Conservation (phyloP, 1,140 invertebrate species). For the Oppia nitens region DNA sequence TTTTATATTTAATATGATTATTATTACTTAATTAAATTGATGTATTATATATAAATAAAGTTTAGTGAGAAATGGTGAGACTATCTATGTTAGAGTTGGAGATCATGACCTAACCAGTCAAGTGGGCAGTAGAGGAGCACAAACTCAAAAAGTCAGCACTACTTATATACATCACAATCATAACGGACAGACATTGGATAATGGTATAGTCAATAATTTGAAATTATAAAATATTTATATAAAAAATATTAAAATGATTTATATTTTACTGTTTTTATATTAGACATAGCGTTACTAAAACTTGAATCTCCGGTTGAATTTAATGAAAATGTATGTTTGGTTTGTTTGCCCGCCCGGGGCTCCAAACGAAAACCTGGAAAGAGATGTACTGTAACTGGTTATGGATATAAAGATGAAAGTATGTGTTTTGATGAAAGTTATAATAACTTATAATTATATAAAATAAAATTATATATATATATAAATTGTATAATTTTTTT, state of each 20-base stretch:
- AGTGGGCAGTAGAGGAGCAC: slow-evolving; percentile 66
- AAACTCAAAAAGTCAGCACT: slow-evolving; percentile 68
- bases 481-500: background rate
- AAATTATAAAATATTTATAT: background rate
- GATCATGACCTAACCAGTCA: slow-evolving; percentile 68
- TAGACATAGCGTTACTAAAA: slow-evolving; percentile 65
- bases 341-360: slow-evolving; percentile 69
- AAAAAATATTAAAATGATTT: background rate
- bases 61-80: slow-evolving; percentile 71
- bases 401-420: slow-evolving; percentile 87
- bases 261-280: background rate
- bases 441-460: background rate
- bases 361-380: slow-evolving; percentile 68
- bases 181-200: slow-evolving; percentile 85
- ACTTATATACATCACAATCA: slow-evolving; percentile 94
- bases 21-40: background rate
- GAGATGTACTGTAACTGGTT: slow-evolving; percentile 76
- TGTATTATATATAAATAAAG: slow-evolving; percentile 34
- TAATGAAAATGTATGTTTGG: slow-evolving; percentile 60
- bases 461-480: background rate
- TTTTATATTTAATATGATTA: too few species aligned
- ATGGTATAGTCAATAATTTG: slow-evolving; percentile 37
- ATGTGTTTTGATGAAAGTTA: slow-evolving; percentile 22
- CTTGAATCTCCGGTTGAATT: slow-evolving; percentile 74
- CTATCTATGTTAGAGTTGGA: slow-evolving; percentile 75